Evolutionary conservation across 2,113 vertebrate genomes (phyloP).

Genomic region (Charadrius vociferus): DNA sequence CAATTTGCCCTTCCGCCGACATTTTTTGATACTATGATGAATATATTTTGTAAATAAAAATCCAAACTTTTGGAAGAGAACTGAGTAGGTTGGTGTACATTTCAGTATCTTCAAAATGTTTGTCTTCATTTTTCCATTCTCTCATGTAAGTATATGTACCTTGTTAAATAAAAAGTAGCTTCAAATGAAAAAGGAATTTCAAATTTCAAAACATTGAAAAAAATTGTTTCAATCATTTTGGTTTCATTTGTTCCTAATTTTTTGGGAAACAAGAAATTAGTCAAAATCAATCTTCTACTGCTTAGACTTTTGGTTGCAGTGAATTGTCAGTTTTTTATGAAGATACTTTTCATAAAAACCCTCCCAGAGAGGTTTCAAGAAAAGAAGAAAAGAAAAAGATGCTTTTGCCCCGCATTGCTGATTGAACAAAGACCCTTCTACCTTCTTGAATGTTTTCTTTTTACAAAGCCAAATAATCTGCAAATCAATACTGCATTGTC

Average conservation of each 20-base stretch:
- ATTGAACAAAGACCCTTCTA: background rate
- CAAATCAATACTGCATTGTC: background rate
- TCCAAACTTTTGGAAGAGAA: background rate
- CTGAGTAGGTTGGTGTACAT: background rate
- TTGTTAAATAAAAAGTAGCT: background rate
- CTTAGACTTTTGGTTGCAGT: background rate
- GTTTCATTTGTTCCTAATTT: background rate
- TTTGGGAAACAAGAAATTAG: background rate
- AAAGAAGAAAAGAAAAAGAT: background rate
- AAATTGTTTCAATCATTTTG: background rate
- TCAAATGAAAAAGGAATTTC: background rate
- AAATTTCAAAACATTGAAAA: background rate
- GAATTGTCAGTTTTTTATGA: background rate
- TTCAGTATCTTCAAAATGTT: background rate
- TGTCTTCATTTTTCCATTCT: background rate
- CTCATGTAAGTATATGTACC: background rate
- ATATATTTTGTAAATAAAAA: background rate
- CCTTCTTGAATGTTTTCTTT: background rate
- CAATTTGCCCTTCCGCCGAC: background rate
- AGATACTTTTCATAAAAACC: background rate
- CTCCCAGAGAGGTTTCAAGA: background rate
- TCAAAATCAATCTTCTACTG: background rate
- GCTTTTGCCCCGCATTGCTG: background rate
- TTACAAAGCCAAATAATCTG: background rate
- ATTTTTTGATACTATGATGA: background rate